Conservation (phyloP, 2,113 vertebrate species). For the Cochlearius cochlearius region DNA sequence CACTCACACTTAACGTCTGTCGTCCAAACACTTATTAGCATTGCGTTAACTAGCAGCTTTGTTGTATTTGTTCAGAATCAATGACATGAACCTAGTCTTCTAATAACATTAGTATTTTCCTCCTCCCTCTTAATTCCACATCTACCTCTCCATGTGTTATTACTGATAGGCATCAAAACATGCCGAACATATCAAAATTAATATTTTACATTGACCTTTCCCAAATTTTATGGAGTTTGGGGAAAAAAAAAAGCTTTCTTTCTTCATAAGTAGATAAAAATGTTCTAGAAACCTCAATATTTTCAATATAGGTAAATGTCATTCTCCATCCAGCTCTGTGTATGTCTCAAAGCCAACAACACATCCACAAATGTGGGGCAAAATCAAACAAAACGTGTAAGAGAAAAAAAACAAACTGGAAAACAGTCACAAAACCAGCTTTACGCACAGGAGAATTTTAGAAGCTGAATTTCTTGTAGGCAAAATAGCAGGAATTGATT, state of each 20-base stretch:
- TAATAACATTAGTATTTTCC: neutral
- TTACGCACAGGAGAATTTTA: neutral
- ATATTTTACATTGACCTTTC: neutral
- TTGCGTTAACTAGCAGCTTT: neutral
- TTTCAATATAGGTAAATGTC: neutral
- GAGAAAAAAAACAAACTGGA: neutral
- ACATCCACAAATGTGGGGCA: neutral
- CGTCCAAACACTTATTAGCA: neutral
- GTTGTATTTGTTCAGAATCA: neutral
- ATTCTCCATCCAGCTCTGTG: neutral
- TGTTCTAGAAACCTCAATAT: neutral
- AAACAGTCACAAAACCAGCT: neutral
- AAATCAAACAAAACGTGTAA: neutral
- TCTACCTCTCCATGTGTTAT: neutral
- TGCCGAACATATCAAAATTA: neutral
- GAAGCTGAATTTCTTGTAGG: neutral
- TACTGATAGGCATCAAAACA: neutral
- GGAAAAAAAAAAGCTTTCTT: neutral
- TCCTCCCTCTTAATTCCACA: neutral
- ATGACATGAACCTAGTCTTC: neutral
- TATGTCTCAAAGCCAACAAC: neutral
- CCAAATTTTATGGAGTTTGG: neutral
- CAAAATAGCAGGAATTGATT: constrained; percentile 20
- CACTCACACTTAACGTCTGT: neutral
- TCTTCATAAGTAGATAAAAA: neutral